Base-by-base conservation (phyloP, 2,797 vertebrate species). In the Euthynnus affinis region DNA sequence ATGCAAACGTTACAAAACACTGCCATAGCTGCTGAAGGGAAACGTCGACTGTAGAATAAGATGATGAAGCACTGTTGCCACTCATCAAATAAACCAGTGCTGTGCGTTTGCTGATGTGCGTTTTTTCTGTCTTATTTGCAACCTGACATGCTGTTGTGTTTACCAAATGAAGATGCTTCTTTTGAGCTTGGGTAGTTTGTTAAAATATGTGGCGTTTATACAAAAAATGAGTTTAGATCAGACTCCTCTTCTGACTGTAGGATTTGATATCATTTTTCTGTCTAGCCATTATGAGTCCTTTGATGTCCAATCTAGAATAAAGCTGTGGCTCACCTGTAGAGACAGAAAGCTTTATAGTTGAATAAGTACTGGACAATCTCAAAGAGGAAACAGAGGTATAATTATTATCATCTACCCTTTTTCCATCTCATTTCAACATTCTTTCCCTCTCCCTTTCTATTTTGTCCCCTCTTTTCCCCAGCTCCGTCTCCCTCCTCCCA, bases 41-140 rank as follows among this genome's bases (percentile, higher is more conserved):
- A 84, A 83, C 44, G 37, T 2, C 8, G 56, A 66, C 25, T 85
- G 75, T 81, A 80, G 77, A 87, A 78, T 81, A 67, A 79, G 86
- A 88, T 81, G 88, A 88, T 87, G 61, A 89, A 85, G 82, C 61
- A 18, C 53, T 52, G 79, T 15, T 76, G 74, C 69, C 66, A 71
- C 79, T 81, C 63, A 61, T 85, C 61, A 80, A 84, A 78, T 59
- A 80, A 86, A 76, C 57, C 74, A 79, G 71, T 9, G 49, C 59
- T 40, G 60, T 27, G 74, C 37, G n/a, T 79, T 70, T 51, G 48
- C 58, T 42, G 42, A 42, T 60, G 60, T 76, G 73, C 23, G 2
- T 55, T 56, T 61, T 65, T 74, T 62, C 32, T 13, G 22, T 80
- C 27, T 48, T 27, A 64, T 76, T 76, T 69, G 34, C 57, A 74